phyloP scores from a whole-genome alignment of 2,888 invertebrate genomes.

The Stomorhina lunata region DNA sequence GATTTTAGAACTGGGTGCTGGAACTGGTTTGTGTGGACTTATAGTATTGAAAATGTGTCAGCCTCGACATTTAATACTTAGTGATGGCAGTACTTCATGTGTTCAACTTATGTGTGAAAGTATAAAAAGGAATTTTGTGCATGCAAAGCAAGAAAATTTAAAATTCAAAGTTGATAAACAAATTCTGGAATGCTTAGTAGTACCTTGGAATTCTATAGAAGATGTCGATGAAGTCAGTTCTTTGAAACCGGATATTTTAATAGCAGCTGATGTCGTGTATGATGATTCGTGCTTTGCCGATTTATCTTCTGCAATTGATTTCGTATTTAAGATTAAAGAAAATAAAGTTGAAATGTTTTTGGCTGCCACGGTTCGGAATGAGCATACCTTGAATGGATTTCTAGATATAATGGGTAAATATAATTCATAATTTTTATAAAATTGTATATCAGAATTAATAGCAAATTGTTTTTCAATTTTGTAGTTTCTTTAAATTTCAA shows the following conservation, averaged over 20 bases:
- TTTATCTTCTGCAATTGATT: conserved; percentile 80
- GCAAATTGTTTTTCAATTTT: conserved; percentile 16
- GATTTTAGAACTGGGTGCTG: conserved; percentile 88
- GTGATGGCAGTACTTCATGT: conserved; percentile 86
- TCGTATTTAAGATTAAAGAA: conserved; percentile 75
- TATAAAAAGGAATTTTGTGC: conserved; percentile 82
- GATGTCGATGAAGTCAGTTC: conserved; percentile 71
- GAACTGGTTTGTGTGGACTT: conserved; percentile 87
- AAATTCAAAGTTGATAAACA: conserved; percentile 23
- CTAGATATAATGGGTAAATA: conserved; percentile 81
- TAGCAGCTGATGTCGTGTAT: conserved; percentile 84
- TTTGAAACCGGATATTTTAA: conserved; percentile 80
- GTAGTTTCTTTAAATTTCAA: conserved; percentile 55
- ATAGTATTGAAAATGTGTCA: conserved; percentile 83
- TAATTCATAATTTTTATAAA: background rate
- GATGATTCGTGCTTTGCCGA: conserved; percentile 81
- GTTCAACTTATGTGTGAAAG: conserved; percentile 84
- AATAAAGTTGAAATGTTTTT: conserved; percentile 80
- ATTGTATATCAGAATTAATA: background rate
- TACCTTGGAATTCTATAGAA: conserved; percentile 81
- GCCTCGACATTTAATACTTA: conserved; percentile 82
- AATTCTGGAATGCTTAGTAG: conserved; percentile 48
- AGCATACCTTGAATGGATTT: conserved; percentile 83
- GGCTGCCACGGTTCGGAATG: conserved; percentile 85
- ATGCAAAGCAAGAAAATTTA: background rate